Evolutionary conservation across 2,113 vertebrate species (phyloP), one percentile per base, ranked within the genome.

Genomic region (Protobothrops mucrosquamatus): DNA sequence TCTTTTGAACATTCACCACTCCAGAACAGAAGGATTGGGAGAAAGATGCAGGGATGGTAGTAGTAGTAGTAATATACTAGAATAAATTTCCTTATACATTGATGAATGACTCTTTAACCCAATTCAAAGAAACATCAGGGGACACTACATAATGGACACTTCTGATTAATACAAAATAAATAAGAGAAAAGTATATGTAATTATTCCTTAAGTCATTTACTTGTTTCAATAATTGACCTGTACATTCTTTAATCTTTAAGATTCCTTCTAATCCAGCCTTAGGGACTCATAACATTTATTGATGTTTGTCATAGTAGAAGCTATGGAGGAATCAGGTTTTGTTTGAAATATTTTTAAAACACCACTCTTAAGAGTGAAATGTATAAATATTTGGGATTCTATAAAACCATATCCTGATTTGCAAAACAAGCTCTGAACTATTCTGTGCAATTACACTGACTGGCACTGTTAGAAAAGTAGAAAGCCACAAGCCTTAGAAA

Each of bases 181-280:
- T 96, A 97, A 97, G 96, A 95, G 94, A 94, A 96, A 97, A 97
- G 96, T 95, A 95, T 95, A 92, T 96, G 95, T 96, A 96, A 97
- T 98, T 96, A 97, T 96, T 97, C 94, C 96, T 96, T 85, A 94
- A 96, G 96, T 97, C 95, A 92, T 96, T 96, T 96, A 94, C 95
- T 96, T 95, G 92, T 94, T 96, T 97, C 96, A 92, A 85, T 96
- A 97, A 97, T 97, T 97, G 98, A 97, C 97, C 97, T 96, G 95
- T 95, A 95, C 94, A 69, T 97, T 96, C 96, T 98, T 97, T 97
- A 96, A 97, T 97, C 96, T 97, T 97, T 97, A 97, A 97, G 96
- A 96, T 94, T 93, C 94, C 97, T 97, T 96, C 96, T 95, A 97
- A 97, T 96, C 96, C 97, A 96, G 96, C 97, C 96, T 96, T 93